Evolutionary conservation across 2,113 vertebrate species (phyloP).

Genomic region (Oncorhynchus nerka): DNA sequence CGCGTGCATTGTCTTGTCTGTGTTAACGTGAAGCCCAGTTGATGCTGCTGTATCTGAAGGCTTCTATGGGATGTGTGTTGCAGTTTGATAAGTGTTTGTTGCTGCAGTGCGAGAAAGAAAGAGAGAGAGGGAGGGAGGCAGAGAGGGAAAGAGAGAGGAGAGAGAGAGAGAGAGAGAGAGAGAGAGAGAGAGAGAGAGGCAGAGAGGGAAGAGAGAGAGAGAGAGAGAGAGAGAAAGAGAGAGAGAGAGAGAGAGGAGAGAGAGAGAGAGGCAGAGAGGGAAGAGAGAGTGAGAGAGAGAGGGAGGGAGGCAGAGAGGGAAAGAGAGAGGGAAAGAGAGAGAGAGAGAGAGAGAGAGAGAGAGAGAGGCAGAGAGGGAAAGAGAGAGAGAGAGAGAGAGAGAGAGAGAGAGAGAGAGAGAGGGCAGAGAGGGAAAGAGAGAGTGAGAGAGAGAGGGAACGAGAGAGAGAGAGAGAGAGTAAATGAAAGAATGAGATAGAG

Average conservation of each 20-base stretch:
- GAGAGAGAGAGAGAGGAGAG: conserved; percentile 57
- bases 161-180: too few relatives aligned
- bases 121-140: conserved; percentile 28
- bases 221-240: conserved; percentile 30
- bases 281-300: conserved; percentile 43
- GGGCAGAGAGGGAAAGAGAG: conserved; percentile 4
- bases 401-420: background rate
- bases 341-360: background rate
- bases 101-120: conserved; percentile 69
- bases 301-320: conserved; percentile 62
- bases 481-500: conserved; percentile 38
- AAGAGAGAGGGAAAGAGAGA: conserved; percentile 48
- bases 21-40: conserved; percentile 26
- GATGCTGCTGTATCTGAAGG: conserved; percentile 60
- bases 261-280: conserved; percentile 19
- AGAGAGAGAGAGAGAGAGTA: conserved; percentile 38
- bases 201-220: background rate
- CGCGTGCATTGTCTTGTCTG: conserved; percentile 45
- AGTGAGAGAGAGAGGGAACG: conserved; percentile 3
- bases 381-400: background rate
- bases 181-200: too few relatives aligned
- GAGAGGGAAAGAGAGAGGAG: background rate
- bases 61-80: conserved; percentile 69
- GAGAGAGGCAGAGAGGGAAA: background rate
- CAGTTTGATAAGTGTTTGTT: conserved; percentile 76